These are phyloP conservation scores for Nomada goodeniana DNA, from an alignment of 2,888 invertebrate genomes.

Conservation along the genomic window DNA sequence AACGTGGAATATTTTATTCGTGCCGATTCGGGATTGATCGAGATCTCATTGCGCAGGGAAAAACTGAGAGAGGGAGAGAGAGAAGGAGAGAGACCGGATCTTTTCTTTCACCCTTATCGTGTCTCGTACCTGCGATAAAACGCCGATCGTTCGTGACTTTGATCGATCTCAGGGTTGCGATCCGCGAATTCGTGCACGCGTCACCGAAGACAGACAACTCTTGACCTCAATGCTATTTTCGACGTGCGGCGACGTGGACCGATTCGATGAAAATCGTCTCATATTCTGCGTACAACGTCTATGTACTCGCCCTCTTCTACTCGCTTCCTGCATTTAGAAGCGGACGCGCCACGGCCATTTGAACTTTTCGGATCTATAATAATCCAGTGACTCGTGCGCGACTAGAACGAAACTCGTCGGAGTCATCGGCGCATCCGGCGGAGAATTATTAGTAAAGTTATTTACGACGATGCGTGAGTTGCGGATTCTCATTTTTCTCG, in stretches of 20 bases:
- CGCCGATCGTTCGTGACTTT: too few relatives aligned
- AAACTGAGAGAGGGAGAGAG: too few relatives aligned
- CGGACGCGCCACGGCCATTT: slow-evolving; percentile 7
- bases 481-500: neutral
- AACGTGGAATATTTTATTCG: too few relatives aligned
- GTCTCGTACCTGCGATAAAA: neutral
- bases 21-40: too few relatives aligned
- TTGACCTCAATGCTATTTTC: slow-evolving; percentile 57
- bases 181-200: slow-evolving; percentile 6
- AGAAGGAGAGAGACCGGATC: too few relatives aligned
- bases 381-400: slow-evolving; percentile 40
- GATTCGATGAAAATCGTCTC: slow-evolving; percentile 53
- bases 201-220: neutral
- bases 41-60: too few relatives aligned
- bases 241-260: slow-evolving; percentile 7
- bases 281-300: slow-evolving; percentile 49
- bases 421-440: slow-evolving; percentile 30
- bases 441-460: slow-evolving; percentile 11
- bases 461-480: slow-evolving; percentile 16
- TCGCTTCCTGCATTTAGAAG: slow-evolving; percentile 35
- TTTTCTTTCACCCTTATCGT: too few relatives aligned
- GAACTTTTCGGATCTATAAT: slow-evolving; percentile 44
- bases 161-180: neutral
- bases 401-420: slow-evolving; percentile 1
- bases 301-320: slow-evolving; percentile 13